Percentiles rank a stretch among this genome's conserved stretches.
phyloP scores from a whole-genome alignment of 1,140 invertebrate species.

The Anastrepha ludens region DNA sequence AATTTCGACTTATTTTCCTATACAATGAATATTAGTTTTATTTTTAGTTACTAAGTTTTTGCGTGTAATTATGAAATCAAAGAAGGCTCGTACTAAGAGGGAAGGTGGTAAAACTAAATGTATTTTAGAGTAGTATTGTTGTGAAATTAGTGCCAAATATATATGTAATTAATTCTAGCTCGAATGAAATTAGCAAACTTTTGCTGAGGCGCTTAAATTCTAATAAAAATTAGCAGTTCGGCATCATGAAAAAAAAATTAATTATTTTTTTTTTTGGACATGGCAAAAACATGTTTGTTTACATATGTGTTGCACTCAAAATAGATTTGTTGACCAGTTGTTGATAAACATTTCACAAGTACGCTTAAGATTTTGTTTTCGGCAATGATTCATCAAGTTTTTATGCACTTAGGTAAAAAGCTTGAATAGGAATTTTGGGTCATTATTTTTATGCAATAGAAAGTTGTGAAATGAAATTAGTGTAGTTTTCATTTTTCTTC shows the following conservation, averaged over 20 bases:
- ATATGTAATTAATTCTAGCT: neutral
- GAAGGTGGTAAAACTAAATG: neutral
- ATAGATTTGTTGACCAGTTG: neutral
- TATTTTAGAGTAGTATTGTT: conserved; percentile 4
- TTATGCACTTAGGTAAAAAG: neutral
- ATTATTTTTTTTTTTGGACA: neutral
- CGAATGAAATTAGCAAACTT: neutral
- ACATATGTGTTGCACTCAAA: neutral
- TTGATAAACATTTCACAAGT: neutral
- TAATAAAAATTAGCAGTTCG: conserved; percentile 7
- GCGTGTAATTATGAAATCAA: conserved; percentile 34
- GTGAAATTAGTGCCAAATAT: conserved; percentile 30
- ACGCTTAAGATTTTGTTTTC: neutral
- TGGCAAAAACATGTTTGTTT: conserved; percentile 10
- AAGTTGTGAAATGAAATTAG: neutral
- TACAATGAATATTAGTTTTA: conserved; percentile 29
- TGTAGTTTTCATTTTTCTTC: neutral
- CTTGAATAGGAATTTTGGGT: neutral
- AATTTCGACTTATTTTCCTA: neutral
- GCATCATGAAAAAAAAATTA: neutral
- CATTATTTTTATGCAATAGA: neutral
- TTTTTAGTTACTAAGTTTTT: conserved; percentile 34
- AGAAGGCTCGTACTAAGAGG: neutral
- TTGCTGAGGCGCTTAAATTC: conserved; percentile 1
- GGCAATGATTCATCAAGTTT: neutral